Evolutionary conservation across 2,888 invertebrate species (phyloP).

Genomic region (Lasioglossum marginatum): DNA sequence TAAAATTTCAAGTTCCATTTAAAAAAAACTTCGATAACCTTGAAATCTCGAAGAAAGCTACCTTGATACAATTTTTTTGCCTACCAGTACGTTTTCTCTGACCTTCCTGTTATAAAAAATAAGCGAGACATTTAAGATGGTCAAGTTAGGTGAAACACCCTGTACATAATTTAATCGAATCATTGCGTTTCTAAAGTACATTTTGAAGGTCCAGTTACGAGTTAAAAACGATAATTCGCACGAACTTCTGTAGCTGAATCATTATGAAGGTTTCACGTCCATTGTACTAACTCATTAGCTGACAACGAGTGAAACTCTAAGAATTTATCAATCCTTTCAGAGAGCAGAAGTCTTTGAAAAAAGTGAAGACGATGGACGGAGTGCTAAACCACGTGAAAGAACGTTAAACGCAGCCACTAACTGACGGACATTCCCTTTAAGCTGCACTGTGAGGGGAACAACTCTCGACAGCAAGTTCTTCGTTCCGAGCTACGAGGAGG

Average conservation of each 20-base stretch:
- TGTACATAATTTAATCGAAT: too few species aligned
- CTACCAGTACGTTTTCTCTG: too few species aligned
- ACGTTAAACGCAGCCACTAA: constrained; percentile 5
- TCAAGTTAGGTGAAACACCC: too few species aligned
- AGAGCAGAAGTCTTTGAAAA: background rate
- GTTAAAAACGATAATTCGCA: background rate
- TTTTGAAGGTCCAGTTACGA: too few species aligned
- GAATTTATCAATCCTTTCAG: background rate
- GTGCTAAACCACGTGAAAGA: background rate
- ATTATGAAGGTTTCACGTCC: background rate
- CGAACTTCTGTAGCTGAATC: background rate
- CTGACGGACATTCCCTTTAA: constrained; percentile 11
- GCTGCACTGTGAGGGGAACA: constrained; percentile 2
- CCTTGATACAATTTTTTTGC: too few species aligned
- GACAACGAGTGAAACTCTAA: background rate
- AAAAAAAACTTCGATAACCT: too few species aligned
- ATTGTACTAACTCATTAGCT: background rate
- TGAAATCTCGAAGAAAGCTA: too few species aligned
- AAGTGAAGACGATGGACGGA: background rate
- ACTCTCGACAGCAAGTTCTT: constrained; percentile 9
- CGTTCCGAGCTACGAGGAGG: background rate
- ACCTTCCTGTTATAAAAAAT: too few species aligned
- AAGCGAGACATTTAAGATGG: too few species aligned
- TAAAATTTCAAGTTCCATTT: too few species aligned
- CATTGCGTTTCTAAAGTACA: too few species aligned